Conservation (phyloP, 2,888 invertebrate genomes). For the Pocota personata region DNA sequence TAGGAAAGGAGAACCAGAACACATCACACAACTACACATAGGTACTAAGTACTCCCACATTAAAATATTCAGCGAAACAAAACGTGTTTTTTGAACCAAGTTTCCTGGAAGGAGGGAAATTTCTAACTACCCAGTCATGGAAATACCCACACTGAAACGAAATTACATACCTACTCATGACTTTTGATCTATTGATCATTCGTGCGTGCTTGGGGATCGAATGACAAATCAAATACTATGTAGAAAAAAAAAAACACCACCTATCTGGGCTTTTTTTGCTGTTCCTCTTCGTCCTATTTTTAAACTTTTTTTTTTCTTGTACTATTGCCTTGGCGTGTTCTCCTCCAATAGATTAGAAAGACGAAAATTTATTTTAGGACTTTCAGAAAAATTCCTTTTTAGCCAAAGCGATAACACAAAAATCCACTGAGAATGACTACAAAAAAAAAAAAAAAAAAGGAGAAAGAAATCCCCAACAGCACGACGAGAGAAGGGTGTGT, state of each 20-base stretch:
- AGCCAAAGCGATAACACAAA: slow-evolving; percentile 41
- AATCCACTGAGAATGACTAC: slow-evolving; percentile 20
- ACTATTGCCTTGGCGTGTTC: not conserved
- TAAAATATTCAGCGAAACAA: slow-evolving; percentile 11
- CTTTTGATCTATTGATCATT: slow-evolving; percentile 50
- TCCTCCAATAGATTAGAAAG: slow-evolving; percentile 48
- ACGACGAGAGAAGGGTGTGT: slow-evolving; percentile 45
- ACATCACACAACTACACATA: not conserved
- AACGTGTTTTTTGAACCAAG: slow-evolving; percentile 40
- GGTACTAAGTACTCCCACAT: slow-evolving; percentile 29
- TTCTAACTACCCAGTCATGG: slow-evolving; percentile 43
- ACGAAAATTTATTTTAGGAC: slow-evolving; percentile 69
- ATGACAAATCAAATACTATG: slow-evolving; percentile 53
- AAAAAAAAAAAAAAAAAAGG: slow-evolving; percentile 29
- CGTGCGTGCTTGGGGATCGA: slow-evolving; percentile 63
- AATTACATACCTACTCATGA: slow-evolving; percentile 36
- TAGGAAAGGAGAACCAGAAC: slow-evolving; percentile 16
- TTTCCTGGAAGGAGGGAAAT: slow-evolving; percentile 64
- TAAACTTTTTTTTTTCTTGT: slow-evolving; percentile 50
- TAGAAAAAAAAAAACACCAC: slow-evolving; percentile 53
- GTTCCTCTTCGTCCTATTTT: slow-evolving; percentile 70
- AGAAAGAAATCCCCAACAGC: slow-evolving; percentile 23
- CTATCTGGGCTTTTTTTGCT: slow-evolving; percentile 74
- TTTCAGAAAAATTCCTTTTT: slow-evolving; percentile 62
- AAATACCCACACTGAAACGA: slow-evolving; percentile 48